Percentiles rank a stretch among this genome's conserved stretches.
phyloP scores from a whole-genome alignment of 2,888 invertebrate genomes.

The Helicoverpa assulta region DNA sequence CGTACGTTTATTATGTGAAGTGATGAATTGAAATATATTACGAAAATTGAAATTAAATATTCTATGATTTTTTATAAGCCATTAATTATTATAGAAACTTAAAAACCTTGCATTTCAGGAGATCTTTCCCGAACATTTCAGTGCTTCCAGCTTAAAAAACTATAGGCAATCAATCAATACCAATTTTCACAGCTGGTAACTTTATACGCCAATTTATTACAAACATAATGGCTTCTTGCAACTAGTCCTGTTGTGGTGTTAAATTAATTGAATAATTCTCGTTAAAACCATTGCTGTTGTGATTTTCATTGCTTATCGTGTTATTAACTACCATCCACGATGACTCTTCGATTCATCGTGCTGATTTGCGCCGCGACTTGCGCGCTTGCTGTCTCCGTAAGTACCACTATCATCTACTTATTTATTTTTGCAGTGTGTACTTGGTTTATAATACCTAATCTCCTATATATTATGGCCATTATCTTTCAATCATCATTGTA shows the following conservation, averaged over 20 bases:
- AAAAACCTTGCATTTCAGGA: no score
- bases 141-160: not conserved
- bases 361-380: conserved; percentile 63
- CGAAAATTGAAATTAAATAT: no score
- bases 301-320: conserved; percentile 8
- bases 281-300: not conserved
- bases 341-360: conserved; percentile 64
- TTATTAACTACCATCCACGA: conserved; percentile 33
- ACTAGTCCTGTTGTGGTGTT: conserved; percentile 28
- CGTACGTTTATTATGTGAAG: no score
- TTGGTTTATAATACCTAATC: not conserved
- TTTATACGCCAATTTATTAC: not conserved
- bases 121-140: not conserved
- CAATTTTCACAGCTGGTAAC: conserved; percentile 6
- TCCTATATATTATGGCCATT: not conserved
- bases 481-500: not conserved
- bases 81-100: no score
- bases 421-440: not conserved
- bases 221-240: conserved; percentile 32
- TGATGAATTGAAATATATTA: no score
- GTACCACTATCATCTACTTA: conserved; percentile 38
- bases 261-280: not conserved
- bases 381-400: conserved; percentile 68
- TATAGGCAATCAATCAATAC: not conserved
- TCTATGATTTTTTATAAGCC: no score